Evolutionary conservation across 1,140 invertebrate genomes (phyloP).

Genomic region (Stenopsyche tienmushanensis): DNA sequence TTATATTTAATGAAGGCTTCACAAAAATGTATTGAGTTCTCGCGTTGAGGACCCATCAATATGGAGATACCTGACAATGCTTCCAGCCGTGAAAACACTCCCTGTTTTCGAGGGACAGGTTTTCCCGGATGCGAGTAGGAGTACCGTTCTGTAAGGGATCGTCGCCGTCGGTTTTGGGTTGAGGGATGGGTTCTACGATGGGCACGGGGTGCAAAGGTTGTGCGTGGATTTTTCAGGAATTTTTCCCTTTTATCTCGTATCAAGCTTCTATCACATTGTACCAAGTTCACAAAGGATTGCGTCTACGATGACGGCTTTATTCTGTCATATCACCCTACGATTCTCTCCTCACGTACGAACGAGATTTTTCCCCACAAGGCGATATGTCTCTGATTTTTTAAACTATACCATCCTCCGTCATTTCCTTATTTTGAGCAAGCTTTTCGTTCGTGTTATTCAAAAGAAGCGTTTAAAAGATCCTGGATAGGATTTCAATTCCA

Average conservation of each 20-base stretch:
- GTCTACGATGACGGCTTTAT: conserved; percentile 26
- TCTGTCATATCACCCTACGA: conserved; percentile 28
- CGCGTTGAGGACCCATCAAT: background rate
- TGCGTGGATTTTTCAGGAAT: background rate
- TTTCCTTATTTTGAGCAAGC: no score
- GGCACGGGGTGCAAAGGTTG: background rate
- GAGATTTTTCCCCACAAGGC: no score
- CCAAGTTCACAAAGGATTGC: conserved; percentile 31
- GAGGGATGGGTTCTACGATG: no score
- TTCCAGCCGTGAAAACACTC: conserved; percentile 17
- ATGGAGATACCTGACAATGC: conserved; percentile 25
- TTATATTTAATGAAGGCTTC: conserved; percentile 33
- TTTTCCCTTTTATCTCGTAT: conserved; percentile 25
- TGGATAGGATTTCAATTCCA: no score
- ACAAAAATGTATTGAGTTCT: conserved; percentile 18
- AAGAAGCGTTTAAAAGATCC: no score
- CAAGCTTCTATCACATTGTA: conserved; percentile 24
- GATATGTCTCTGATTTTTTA: no score
- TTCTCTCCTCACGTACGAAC: no score
- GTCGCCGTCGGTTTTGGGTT: no score
- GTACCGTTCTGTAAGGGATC: background rate
- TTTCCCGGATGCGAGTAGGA: conserved; percentile 1
- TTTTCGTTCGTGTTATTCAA: no score
- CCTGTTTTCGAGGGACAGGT: background rate
- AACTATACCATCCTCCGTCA: no score